Conservation (phyloP, 2,113 vertebrate species). For the Siphamia tubifer region DNA sequence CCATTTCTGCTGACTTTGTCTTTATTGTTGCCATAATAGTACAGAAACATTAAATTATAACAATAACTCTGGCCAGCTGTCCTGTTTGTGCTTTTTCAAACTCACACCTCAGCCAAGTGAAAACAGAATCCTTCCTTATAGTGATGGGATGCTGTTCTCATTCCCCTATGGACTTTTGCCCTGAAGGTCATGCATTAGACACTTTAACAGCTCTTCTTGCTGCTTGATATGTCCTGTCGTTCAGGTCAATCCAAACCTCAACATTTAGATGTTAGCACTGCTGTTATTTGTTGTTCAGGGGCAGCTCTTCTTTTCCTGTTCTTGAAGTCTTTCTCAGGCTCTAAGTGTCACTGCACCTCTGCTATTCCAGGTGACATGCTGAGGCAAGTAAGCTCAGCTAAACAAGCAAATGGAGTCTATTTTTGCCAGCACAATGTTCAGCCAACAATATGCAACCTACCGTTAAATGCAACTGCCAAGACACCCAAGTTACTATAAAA, state of each 20-base stretch:
- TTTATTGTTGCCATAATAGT: too few relatives aligned
- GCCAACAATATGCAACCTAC: conserved; percentile 46
- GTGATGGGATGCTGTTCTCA: not conserved
- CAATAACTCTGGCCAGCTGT: not conserved
- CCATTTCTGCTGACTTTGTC: too few relatives aligned
- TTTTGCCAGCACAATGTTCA: conserved; percentile 54
- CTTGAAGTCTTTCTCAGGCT: not conserved
- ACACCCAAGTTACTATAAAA: conserved; percentile 1
- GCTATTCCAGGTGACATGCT: conserved; percentile 40
- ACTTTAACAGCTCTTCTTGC: not conserved
- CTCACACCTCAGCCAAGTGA: conserved; percentile 17
- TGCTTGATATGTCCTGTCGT: not conserved
- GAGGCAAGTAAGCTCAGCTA: conserved; percentile 51
- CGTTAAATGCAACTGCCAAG: conserved; percentile 51
- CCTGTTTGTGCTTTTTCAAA: conserved; percentile 10
- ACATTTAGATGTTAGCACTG: not conserved
- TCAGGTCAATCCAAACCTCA: not conserved
- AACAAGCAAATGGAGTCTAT: conserved; percentile 66
- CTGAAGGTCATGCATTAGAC: not conserved
- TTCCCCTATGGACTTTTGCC: not conserved
- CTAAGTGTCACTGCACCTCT: conserved; percentile 19
- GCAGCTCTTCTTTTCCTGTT: not conserved
- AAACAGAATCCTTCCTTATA: not conserved
- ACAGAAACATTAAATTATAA: too few relatives aligned
- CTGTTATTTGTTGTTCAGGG: conserved; percentile 2